Evolutionary conservation across 1,140 invertebrate genomes (phyloP), one percentile per base, ranked within the genome.

Genomic region (Ips nitidus): DNA sequence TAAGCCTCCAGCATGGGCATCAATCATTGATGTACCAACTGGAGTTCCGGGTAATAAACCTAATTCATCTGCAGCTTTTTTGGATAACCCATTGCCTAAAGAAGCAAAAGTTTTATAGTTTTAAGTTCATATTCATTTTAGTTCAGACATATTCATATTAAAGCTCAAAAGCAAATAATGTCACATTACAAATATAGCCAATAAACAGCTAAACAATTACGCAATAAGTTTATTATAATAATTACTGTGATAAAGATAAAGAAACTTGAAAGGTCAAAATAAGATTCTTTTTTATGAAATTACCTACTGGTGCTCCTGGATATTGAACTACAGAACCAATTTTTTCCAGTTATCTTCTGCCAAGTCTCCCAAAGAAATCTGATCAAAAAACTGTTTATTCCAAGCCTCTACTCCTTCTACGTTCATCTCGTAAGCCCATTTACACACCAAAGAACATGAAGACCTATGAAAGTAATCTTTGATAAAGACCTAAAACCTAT

Each of bases 1-100:
- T 61, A 98, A 78, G 4, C 89, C 94, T 47, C 96, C 96, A 57
- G 95, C 93, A 85, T 98, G 95, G 5, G 96, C 96, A 84, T 99
- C 97, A 62, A 99, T 97, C 38, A 98, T 86, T 0, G 94, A 95
- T 6, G 91, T 88, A 36, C 89, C 94, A 6, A 98, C 93, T 37
- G 92, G 85, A 43, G 88, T 94, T 41, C 87, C 87, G 45, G 84
- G 77, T 7, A 79, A 69, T 36, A 98, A 81, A 22, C 91, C 91
- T 56, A 97, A 80, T 70, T 89, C 85, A 56, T 79, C 55, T 8
- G 95, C 93, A 62, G 88, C 87, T 72, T 83, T 75, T 47, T 76
- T 38, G 4, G 84, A 88, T 45, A 97, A 77, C 22, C 92, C 93
- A 1, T 41, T 39, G 6, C 61, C 69, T 70, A 67, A 22, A 22